Evolutionary conservation across 37 sponge, comb jelly and placozoan species (phyloP).

Genomic region (Corticium candelabrum): DNA sequence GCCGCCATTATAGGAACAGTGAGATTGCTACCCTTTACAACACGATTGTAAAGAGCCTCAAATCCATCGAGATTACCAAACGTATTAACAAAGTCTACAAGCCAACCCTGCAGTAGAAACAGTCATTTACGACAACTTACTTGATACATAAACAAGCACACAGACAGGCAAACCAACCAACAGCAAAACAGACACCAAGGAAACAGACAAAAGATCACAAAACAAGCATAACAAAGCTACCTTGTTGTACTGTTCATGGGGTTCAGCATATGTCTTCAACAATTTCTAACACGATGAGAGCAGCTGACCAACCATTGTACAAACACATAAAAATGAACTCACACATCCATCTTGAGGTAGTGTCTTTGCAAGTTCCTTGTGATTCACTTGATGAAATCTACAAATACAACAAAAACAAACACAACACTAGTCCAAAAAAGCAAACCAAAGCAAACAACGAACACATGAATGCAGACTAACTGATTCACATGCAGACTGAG

Average conservation of each 20-base stretch:
- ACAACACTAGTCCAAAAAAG: background rate
- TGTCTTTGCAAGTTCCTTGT: background rate
- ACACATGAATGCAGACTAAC: too few species aligned
- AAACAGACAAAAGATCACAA: background rate
- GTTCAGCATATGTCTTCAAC: background rate
- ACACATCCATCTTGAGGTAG: slow-evolving; percentile 13
- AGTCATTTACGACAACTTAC: slow-evolving; percentile 6
- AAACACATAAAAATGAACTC: slow-evolving; percentile 12
- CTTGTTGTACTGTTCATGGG: background rate
- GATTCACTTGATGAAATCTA: too few species aligned
- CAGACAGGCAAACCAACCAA: background rate
- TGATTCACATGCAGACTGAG: background rate
- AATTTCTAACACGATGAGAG: background rate
- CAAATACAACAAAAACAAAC: background rate
- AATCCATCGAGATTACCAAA: slow-evolving; percentile 82
- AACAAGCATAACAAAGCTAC: background rate
- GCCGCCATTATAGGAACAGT: slow-evolving; percentile 74
- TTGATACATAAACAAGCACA: background rate
- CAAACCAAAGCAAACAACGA: too few species aligned
- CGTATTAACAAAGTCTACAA: slow-evolving; percentile 81
- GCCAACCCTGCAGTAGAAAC: slow-evolving; percentile 51
- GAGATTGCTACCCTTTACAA: slow-evolving; percentile 34
- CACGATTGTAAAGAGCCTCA: slow-evolving; percentile 37
- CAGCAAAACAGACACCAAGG: background rate
- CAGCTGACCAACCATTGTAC: background rate